phyloP scores from a whole-genome alignment of 2,888 invertebrate species.

The Pristionchus fissidentatus region DNA sequence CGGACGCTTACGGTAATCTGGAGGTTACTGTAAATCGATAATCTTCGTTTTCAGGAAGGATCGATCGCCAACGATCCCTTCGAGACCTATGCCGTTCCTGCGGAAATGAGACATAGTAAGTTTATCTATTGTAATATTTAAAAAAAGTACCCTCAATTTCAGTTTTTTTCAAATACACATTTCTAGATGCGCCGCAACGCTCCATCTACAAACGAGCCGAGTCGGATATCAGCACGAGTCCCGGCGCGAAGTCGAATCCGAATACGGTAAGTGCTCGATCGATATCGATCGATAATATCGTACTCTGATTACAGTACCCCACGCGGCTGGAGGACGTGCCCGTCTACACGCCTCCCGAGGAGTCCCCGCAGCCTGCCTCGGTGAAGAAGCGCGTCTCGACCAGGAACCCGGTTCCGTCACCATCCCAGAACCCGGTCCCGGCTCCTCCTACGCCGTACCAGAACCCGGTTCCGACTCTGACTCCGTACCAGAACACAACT shows the following conservation, averaged over 20 bases:
- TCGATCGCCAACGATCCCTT: not conserved
- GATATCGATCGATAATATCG: not conserved
- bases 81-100: slow-evolving; percentile 16
- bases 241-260: slow-evolving; percentile 24
- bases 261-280: not conserved
- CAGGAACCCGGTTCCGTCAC: not conserved
- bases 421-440: not conserved
- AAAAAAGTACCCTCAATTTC: not conserved
- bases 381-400: too few species aligned
- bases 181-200: not conserved
- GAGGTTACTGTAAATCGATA: not conserved
- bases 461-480: not conserved
- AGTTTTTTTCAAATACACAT: not conserved
- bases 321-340: not conserved
- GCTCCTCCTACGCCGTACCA: not conserved
- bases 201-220: not conserved
- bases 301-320: not conserved
- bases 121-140: not conserved
- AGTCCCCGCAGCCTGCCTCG: too few species aligned
- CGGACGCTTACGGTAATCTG: not conserved
- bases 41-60: not conserved
- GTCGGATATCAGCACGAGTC: not conserved
- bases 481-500: not conserved
- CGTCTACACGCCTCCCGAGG: slow-evolving; percentile 18
- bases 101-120: not conserved